A percentile compares a stretch with the other conserved stretches of the same genome.
Conservation (phyloP, 1,140 invertebrate genomes). For the Trissolcus basalis region DNA sequence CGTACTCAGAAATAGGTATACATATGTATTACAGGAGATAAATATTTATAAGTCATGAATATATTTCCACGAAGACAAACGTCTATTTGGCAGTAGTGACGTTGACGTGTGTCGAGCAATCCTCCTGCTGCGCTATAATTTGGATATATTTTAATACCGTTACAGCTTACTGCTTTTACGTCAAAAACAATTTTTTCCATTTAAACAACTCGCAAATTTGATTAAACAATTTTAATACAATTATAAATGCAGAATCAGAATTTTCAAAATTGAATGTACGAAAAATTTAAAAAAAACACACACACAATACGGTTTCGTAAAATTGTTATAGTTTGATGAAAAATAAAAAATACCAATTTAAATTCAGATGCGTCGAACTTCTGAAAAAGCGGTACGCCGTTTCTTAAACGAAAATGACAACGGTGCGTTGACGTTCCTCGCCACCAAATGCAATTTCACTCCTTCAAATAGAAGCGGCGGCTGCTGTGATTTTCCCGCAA, state of each 20-base stretch:
- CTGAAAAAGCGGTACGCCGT: background rate
- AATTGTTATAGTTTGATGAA: no score
- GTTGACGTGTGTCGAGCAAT: slow-evolving; percentile 62
- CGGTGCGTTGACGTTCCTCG: slow-evolving; percentile 26
- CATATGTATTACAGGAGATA: slow-evolving; percentile 51
- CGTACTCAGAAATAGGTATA: slow-evolving; percentile 18
- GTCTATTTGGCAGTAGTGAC: slow-evolving; percentile 41
- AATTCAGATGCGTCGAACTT: no score
- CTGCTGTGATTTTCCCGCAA: slow-evolving; percentile 46
- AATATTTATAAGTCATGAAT: slow-evolving; percentile 58
- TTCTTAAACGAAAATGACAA: slow-evolving; percentile 52
- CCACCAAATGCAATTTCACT: slow-evolving; percentile 50
- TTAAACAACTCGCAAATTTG: background rate
- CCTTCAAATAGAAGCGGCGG: slow-evolving; percentile 35
- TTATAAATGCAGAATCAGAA: no score
- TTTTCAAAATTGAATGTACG: no score
- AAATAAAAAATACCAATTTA: no score
- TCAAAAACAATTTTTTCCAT: slow-evolving; percentile 7
- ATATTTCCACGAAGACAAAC: slow-evolving; percentile 51
- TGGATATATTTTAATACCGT: slow-evolving; percentile 38
- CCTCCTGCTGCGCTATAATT: slow-evolving; percentile 52
- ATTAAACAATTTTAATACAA: background rate
- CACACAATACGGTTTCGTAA: no score
- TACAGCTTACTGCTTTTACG: slow-evolving; percentile 32
- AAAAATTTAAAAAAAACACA: no score